Base-by-base conservation (phyloP, 2,888 invertebrate genomes). In the Bellardia pandia region DNA sequence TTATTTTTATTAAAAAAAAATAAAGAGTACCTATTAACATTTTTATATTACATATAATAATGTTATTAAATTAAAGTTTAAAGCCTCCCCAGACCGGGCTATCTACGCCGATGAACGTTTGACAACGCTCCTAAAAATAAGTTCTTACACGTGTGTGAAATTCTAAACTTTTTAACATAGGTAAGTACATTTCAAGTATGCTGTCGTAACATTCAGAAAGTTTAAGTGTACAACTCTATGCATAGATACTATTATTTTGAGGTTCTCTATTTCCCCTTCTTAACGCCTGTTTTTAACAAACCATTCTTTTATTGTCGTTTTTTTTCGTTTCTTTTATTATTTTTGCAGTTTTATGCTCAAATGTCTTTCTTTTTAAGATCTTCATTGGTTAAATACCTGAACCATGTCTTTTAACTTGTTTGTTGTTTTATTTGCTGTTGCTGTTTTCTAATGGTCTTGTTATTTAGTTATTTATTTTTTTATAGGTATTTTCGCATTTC, bases 321-420 rank as follows among this genome's bases (percentile, higher is more conserved):
- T 42, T 30, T 16, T 40, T 30, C 42, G 9, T 60, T 66, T 56
- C 14, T 40, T 42, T 71, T 83, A 33, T 37, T 16, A 30, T 30
- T 14, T 77, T 84, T 72, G 30, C 56, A 58, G 45, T 53, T 78
- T 78, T 53, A 62, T 76, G 16, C 40, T 85, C 42, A 68, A 79
- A 51, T 80, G 83, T 79, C 53, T 66, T 85, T 81, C 62, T 11
- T 62, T 78, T 85, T 78, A 69, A 81, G 87, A 81, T 81, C 87
- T 85, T 87, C 81, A 85, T 87, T 87, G 87, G 87, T 81, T 85
- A 85, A 85, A 84, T 78, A 64, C 77, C 42, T 74, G 13, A 81
- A 78, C 69, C 74, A 81, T 78, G 84, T 76, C 79, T 86, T 80
- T 68, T 68, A 40, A 42, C 82, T 74, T 58, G 56, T 66, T 64